phyloP scores from a whole-genome alignment of 2,797 vertebrate genomes.

The Hemitrygon akajei region DNA sequence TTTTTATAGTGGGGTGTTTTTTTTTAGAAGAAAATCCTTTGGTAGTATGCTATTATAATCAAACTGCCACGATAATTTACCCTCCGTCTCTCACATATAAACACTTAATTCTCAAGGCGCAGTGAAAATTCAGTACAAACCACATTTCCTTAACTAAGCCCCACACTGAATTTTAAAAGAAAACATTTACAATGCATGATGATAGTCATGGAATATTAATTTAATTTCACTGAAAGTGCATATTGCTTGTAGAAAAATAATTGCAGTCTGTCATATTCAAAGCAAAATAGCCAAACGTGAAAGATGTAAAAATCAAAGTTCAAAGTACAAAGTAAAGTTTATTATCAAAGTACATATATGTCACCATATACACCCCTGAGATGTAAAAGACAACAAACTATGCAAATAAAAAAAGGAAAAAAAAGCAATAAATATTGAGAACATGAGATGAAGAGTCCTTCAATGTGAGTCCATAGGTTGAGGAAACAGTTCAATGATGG shows the following conservation, averaged over 20 bases:
- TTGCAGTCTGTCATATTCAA: not conserved
- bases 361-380: too few relatives aligned
- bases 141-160: not conserved
- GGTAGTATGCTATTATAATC: constrained; percentile 13
- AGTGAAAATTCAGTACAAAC: not conserved
- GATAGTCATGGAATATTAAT: not conserved
- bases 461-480: too few relatives aligned
- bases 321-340: too few relatives aligned
- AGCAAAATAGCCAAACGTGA: not conserved
- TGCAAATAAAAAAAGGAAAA: too few relatives aligned
- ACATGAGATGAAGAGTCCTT: too few relatives aligned
- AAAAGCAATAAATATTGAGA: too few relatives aligned
- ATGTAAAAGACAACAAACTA: too few relatives aligned
- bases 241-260: not conserved
- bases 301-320: not conserved
- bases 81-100: not conserved
- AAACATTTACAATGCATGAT: not conserved
- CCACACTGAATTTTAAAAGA: constrained; percentile 12
- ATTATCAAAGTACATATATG: too few relatives aligned
- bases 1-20: not conserved
- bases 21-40: not conserved
- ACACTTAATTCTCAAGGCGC: not conserved
- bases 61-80: constrained; percentile 5
- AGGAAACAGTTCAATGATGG: too few relatives aligned
- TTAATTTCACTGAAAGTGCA: not conserved